Percentiles rank a stretch among this genome's conserved stretches.
These are phyloP conservation scores for Hydra vulgaris DNA, from an alignment of 30 jellyfish, hydroid and myxozoan genomes.

Conservation along the genomic window DNA sequence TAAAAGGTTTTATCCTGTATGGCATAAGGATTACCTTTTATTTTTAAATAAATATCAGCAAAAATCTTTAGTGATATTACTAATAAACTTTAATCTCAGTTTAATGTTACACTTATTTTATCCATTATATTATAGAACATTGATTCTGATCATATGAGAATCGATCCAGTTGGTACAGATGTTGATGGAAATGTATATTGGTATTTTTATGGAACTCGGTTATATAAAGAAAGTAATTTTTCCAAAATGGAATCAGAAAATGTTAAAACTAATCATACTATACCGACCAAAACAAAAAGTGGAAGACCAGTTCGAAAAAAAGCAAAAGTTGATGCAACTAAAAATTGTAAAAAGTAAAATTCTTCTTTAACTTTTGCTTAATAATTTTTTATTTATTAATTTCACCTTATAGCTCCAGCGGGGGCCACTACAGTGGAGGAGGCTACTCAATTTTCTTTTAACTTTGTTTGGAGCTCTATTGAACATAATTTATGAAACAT, in stretches of 20 bases:
- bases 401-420: no score
- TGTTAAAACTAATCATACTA: constrained; percentile 7
- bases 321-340: constrained; percentile 9
- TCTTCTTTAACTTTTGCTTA: neutral
- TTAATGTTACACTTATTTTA: no score
- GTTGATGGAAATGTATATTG: constrained; percentile 63
- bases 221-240: constrained; percentile 40
- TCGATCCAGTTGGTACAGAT: constrained; percentile 68
- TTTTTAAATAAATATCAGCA: neutral
- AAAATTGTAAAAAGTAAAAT: neutral
- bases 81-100: no score
- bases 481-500: no score
- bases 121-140: constrained; percentile 27
- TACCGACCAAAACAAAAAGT: constrained; percentile 5
- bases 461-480: no score
- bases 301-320: constrained; percentile 39
- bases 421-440: no score
- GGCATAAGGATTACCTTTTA: neutral
- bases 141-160: constrained; percentile 73
- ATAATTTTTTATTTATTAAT: no score
- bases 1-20: no score
- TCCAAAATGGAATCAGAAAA: constrained; percentile 16
- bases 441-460: no score
- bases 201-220: constrained; percentile 85
- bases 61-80: neutral